phyloP scores from a whole-genome alignment of 2,113 vertebrate genomes.

The Smithornis capensis region DNA sequence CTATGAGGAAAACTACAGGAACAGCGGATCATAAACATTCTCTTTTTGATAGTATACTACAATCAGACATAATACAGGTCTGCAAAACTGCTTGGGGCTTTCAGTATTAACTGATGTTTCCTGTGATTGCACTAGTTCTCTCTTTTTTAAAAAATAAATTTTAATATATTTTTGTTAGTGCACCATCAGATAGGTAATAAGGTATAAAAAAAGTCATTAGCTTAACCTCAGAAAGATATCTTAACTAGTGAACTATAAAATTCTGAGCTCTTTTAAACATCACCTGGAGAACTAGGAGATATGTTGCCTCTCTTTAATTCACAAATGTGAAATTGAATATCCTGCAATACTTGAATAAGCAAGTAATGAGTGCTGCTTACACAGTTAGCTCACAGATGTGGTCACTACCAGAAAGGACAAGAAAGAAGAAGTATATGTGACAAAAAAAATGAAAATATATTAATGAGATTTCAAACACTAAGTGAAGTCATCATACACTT shows the following conservation, averaged over 20 bases:
- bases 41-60: neutral
- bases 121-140: constrained; percentile 11
- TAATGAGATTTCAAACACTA: constrained; percentile 47
- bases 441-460: constrained; percentile 30
- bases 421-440: neutral
- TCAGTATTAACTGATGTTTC: constrained; percentile 26
- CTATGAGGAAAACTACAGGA: neutral
- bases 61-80: neutral
- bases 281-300: constrained; percentile 56
- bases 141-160: neutral
- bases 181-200: constrained; percentile 63
- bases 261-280: constrained; percentile 51
- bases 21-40: neutral
- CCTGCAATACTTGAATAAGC: constrained; percentile 70
- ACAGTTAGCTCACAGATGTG: constrained; percentile 31
- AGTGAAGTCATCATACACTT: neutral
- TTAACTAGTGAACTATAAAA: constrained; percentile 67
- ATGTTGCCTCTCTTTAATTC: constrained; percentile 52
- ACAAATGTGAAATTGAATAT: constrained; percentile 64
- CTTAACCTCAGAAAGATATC: constrained; percentile 61
- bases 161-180: constrained; percentile 62
- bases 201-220: constrained; percentile 67
- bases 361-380: constrained; percentile 62
- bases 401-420: constrained; percentile 37
- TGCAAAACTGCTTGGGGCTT: neutral